Evolutionary conservation across 2,797 vertebrate genomes (phyloP).

Genomic region (Tamandua tetradactyla): DNA sequence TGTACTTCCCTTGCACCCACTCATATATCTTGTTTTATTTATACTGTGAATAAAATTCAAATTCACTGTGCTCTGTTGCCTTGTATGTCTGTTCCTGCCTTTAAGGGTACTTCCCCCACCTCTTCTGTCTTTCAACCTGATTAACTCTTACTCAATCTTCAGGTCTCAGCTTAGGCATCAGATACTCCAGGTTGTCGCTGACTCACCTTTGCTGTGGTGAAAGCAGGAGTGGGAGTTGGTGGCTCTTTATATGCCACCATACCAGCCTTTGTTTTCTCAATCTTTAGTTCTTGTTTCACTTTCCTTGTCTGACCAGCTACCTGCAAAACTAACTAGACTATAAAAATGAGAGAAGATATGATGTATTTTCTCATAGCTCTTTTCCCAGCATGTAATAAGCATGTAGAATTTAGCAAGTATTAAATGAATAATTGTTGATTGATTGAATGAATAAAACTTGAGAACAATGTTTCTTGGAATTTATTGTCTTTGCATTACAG

Average conservation of each 20-base stretch:
- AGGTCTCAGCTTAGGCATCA: not conserved
- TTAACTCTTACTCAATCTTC: not conserved
- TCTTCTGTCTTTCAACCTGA: not conserved
- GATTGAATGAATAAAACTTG: not conserved
- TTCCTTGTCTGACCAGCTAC: not conserved
- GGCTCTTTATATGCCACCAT: not conserved
- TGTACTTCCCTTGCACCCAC: too few species aligned
- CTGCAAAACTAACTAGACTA: not conserved
- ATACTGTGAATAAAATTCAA: not conserved
- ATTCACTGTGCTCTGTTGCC: not conserved
- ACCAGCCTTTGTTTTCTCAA: not conserved
- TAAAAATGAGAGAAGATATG: not conserved
- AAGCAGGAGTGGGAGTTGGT: not conserved
- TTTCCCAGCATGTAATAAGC: not conserved
- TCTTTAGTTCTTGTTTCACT: not conserved
- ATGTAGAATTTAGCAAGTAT: not conserved
- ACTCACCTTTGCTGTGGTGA: not conserved
- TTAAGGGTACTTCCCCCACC: not conserved
- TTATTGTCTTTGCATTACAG: not conserved
- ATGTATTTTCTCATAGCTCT: not conserved
- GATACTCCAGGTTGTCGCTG: not conserved
- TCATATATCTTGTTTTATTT: not conserved
- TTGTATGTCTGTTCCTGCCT: not conserved
- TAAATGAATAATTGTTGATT: not conserved
- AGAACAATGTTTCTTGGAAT: not conserved